Percentiles rank a stretch among this genome's conserved stretches.
Evolutionary conservation across 2,888 invertebrate genomes (phyloP).

Genomic region (Phaonia tiefii): DNA sequence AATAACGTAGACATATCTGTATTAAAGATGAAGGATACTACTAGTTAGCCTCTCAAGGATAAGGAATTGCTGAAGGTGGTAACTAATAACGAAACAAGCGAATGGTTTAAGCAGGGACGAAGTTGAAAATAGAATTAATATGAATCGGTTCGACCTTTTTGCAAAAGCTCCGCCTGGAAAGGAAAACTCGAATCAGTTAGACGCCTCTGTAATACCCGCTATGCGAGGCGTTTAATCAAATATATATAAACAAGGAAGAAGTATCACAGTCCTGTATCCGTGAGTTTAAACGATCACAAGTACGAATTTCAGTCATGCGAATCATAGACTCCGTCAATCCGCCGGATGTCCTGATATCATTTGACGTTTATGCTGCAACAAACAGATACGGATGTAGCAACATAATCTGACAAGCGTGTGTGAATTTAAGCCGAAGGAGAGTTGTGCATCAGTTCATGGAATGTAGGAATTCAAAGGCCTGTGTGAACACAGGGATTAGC

Average conservation of each 20-base stretch:
- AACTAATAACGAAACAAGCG: no score
- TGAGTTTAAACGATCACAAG: constrained; percentile 8
- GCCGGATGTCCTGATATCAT: constrained; percentile 68
- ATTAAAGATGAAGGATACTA: no score
- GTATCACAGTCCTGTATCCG: neutral
- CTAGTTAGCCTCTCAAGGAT: no score
- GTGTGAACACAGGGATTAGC: constrained; percentile 76
- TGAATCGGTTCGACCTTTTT: no score
- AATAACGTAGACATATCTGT: no score
- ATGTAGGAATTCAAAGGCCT: constrained; percentile 61
- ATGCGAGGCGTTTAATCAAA: no score
- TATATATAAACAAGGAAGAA: constrained; percentile 1
- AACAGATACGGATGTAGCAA: constrained; percentile 53
- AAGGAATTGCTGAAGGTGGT: no score
- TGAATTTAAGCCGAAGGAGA: constrained; percentile 69
- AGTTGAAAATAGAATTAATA: no score
- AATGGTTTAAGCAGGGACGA: no score
- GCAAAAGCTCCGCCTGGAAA: no score
- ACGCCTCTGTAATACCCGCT: no score
- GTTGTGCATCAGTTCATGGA: constrained; percentile 75
- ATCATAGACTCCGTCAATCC: constrained; percentile 48
- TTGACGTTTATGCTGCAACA: constrained; percentile 67
- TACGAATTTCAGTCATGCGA: constrained; percentile 63
- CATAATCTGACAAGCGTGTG: constrained; percentile 76
- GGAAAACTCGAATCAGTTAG: no score